Evolutionary conservation across 2,888 invertebrate genomes (phyloP), one percentile per base, ranked within the genome.

Genomic region (Teinopalpus imperialis): DNA sequence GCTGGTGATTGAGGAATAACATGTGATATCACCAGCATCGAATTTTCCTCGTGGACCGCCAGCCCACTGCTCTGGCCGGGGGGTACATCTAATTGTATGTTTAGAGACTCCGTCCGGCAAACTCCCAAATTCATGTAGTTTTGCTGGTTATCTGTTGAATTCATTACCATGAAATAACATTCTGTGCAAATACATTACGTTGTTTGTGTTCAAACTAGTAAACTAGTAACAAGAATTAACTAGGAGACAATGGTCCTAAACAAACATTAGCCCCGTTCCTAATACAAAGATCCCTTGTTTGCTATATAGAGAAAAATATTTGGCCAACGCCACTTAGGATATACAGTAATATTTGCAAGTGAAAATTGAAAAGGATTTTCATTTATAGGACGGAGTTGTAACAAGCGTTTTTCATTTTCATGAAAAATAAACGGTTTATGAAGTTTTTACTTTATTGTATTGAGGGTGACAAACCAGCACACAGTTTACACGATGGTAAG

Each of bases 121-220:
- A 89, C 79, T 0, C 83, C 88, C 69, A 87, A 79, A 35, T 76
- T 81, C 74, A 85, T 81, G 61, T 82, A 83, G 63, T 79, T 82
- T 50, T 81, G 83, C 60, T 83, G 85, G 47, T 65, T 76, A 16
- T 81, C 82, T 68, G 54, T 42, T 32, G 31, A 43, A 44, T 26
- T 48, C 18, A 36, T 50, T 44, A 41, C 3, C 31, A 24, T 26
- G 12, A 34, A 16, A 36, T 26, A 41, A 34, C 27, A 14, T 32
- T 40, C 34, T 43, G 36, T 8, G 41, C 40, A 45, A 42, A 52
- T 44, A 49, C 39, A 47, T 27, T 47, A 47, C 27, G 30, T 26
- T 40, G 47, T 52, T 43, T 24, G 36, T 27, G 42, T 37, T 43
- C 35, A 40, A 57, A 59, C 49, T 53, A 52, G 21, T 49, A 39